A percentile compares a stretch with the other conserved stretches of the same genome.
Conservation (phyloP, 2,888 invertebrate species). For the Polia nebulosa region DNA sequence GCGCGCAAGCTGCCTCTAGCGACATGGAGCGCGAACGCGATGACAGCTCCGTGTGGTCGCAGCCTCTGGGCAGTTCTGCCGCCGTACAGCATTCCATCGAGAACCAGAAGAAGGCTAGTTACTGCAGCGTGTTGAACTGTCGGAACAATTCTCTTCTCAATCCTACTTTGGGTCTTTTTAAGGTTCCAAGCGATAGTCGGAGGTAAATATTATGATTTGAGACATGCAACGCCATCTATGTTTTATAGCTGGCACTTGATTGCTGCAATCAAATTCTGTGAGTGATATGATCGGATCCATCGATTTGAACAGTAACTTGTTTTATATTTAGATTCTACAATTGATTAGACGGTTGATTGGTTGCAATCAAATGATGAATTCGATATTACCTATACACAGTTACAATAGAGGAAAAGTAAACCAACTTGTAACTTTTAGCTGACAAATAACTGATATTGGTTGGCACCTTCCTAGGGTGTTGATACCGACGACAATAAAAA, state of each 20-base stretch:
- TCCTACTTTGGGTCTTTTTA: constrained; percentile 34
- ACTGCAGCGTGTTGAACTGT: constrained; percentile 47
- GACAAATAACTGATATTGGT: neutral
- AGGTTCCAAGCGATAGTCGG: constrained; percentile 20
- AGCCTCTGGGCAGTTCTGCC: constrained; percentile 1
- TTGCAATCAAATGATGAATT: neutral
- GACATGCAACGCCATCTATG: constrained; percentile 36
- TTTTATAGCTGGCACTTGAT: constrained; percentile 1
- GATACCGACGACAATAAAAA: neutral
- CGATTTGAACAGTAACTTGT: neutral
- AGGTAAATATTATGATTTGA: constrained; percentile 32
- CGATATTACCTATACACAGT: neutral
- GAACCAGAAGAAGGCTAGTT: constrained; percentile 27
- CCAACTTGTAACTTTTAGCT: neutral
- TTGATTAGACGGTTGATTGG: too few relatives aligned
- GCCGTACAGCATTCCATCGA: neutral
- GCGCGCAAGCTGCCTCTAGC: neutral
- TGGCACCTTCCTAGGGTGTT: too few relatives aligned
- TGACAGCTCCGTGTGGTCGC: neutral
- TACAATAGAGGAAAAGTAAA: neutral
- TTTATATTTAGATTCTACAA: neutral
- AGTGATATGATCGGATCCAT: neutral
- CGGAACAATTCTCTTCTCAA: constrained; percentile 42
- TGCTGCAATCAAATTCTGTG: neutral
- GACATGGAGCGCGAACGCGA: neutral